A percentile compares a stretch with the other conserved stretches of the same genome.
These are phyloP conservation scores for Neopipo cinnamomea DNA, from an alignment of 2,113 vertebrate genomes.

Conservation along the genomic window DNA sequence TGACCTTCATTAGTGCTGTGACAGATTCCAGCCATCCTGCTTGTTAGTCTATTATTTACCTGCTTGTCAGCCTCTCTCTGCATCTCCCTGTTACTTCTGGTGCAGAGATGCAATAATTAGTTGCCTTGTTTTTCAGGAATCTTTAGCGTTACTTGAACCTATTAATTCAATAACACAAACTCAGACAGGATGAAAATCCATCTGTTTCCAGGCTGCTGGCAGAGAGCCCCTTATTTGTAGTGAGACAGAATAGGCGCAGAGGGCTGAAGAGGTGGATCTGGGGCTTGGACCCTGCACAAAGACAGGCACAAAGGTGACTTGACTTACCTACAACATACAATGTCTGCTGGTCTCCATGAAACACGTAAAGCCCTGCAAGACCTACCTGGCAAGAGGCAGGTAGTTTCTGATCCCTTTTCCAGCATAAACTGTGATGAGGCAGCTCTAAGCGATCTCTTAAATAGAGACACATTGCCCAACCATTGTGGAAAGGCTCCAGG, in stretches of 20 bases:
- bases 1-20: slow-evolving; percentile 32
- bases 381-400: not conserved
- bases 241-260: not conserved
- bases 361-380: not conserved
- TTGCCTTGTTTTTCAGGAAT: not conserved
- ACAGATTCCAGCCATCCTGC: slow-evolving; percentile 39
- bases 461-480: not conserved
- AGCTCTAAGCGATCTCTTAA: not conserved
- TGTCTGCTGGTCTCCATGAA: not conserved
- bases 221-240: not conserved
- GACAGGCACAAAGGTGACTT: not conserved
- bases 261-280: not conserved
- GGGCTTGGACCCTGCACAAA: not conserved
- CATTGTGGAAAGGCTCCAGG: not conserved
- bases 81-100: not conserved
- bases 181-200: not conserved
- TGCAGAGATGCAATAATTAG: slow-evolving; percentile 31
- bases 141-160: not conserved
- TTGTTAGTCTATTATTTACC: slow-evolving; percentile 34
- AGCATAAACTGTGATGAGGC: not conserved
- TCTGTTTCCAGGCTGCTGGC: not conserved
- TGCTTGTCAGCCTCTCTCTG: slow-evolving; percentile 27
- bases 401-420: not conserved
- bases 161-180: not conserved
- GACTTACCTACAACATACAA: not conserved